Base-by-base conservation (phyloP, 2,797 vertebrate genomes). In the Valencia hispanica region DNA sequence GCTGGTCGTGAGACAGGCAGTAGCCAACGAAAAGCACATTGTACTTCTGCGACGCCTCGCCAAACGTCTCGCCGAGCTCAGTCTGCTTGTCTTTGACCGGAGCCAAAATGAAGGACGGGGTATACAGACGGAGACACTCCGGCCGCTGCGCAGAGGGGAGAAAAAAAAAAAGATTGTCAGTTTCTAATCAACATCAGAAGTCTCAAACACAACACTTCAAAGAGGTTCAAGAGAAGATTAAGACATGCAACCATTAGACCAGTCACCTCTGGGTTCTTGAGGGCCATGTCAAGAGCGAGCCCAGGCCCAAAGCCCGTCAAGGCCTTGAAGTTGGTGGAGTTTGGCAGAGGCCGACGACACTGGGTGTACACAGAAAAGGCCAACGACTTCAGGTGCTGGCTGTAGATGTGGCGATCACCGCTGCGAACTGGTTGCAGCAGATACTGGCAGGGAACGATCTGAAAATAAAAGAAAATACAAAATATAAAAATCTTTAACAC, bases 71-170 rank as follows among this genome's bases (percentile, higher is more conserved):
- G 78, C 98, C 98, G 43, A 99, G 95, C 87, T 99, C 98, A 0
- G 97, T 98, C 84, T 99, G 98, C 90, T 99, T 99, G 94, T 99
- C 98, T 91, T 99, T 99, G 51, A 99, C 96, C 0, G 98, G 98
- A 74, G 98, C 98, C 95, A 99, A 89, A 87, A 99, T 97, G 91
- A 99, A 99, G 50, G 98, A 98, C 1, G 98, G 97, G 5, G 97
- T 97, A 80, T 99, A 99, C 1, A 99, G 96, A 68, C 96, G 96
- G 85, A 98, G 93, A 88, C 97, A 97, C 93, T 99, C 98, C 0
- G 98, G 97, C 90, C 98, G 96, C 98, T 99, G 88, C 72, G 3
- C 25, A 43, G 14, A 30, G 8, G 50, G 4, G n/a, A 27, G 9
- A 9, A 32, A 12, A 7, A 41, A 66, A 48, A 57, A 5, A 34